Percentiles rank a stretch among this genome's conserved stretches.
Evolutionary conservation across 2,888 invertebrate species (phyloP).

Genomic region (Dryomyza anilis): DNA sequence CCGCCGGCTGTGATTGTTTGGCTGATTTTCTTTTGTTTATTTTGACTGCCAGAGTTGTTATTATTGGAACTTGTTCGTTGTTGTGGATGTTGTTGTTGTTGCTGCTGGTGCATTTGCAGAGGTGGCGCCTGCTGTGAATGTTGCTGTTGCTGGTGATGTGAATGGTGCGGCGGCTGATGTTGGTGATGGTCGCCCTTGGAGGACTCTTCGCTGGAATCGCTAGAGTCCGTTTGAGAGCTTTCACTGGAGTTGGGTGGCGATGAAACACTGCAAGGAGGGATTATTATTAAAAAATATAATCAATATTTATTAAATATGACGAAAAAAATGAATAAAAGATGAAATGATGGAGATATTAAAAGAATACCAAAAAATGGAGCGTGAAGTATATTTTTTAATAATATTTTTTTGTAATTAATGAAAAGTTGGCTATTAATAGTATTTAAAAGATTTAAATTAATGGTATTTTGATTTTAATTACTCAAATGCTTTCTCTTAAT

Average conservation of each 20-base stretch:
- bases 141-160: conserved; percentile 32
- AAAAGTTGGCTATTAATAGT: too few species aligned
- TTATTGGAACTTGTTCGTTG: conserved; percentile 25
- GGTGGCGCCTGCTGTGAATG: too few species aligned
- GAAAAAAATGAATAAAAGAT: too few species aligned
- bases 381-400: too few species aligned
- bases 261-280: conserved; percentile 27
- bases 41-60: conserved; percentile 22
- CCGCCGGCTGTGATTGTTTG: conserved; percentile 48
- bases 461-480: too few species aligned
- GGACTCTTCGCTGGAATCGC: conserved; percentile 59
- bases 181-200: conserved; percentile 49
- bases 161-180: conserved; percentile 36
- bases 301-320: too few species aligned
- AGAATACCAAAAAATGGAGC: too few species aligned
- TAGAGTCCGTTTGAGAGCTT: conserved; percentile 57
- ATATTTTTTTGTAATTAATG: too few species aligned
- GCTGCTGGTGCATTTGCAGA: conserved; percentile 32
- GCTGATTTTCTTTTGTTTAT: conserved; percentile 40
- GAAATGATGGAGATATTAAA: too few species aligned
- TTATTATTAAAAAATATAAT: too few species aligned
- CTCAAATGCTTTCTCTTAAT: too few species aligned
- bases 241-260: conserved; percentile 65
- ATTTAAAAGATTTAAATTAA: too few species aligned
- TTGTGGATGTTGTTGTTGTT: conserved; percentile 35